These are phyloP conservation scores for Oriolus oriolus DNA, from an alignment of 2,113 vertebrate species.

Conservation along the genomic window DNA sequence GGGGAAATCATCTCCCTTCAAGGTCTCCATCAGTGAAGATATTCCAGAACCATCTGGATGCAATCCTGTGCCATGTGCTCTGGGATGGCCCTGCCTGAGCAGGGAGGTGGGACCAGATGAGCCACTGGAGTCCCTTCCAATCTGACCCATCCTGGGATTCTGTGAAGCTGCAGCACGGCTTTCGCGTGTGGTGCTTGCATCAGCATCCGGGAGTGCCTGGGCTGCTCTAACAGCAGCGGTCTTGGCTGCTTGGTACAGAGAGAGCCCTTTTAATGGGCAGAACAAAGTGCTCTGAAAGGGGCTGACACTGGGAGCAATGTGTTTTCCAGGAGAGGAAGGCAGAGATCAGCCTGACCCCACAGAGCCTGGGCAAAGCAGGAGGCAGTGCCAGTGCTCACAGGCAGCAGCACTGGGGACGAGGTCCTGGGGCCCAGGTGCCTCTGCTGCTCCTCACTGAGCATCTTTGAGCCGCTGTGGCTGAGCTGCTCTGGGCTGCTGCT, in stretches of 20 bases:
- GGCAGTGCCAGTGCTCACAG: neutral
- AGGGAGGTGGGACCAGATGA: neutral
- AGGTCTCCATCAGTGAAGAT: neutral
- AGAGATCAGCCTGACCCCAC: neutral
- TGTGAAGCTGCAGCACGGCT: neutral
- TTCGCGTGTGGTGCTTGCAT: accelerated
- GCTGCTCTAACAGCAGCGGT: neutral
- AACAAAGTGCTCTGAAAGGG: accelerated
- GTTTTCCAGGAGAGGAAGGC: neutral
- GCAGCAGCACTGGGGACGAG: neutral
- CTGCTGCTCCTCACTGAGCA: neutral
- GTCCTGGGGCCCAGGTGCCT: neutral
- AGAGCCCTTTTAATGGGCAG: neutral
- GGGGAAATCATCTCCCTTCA: neutral
- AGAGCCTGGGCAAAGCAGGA: neutral
- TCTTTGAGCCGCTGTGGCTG: neutral
- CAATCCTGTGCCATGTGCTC: neutral
- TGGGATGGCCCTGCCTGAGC: neutral
- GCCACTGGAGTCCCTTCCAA: neutral
- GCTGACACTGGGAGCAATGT: accelerated
- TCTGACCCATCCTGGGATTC: neutral
- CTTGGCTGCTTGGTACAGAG: neutral
- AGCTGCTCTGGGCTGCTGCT: neutral
- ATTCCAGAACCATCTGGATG: neutral
- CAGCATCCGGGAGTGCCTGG: neutral